These are phyloP conservation scores for Musca domestica DNA, from an alignment of 1,140 invertebrate species.

Conservation along the genomic window DNA sequence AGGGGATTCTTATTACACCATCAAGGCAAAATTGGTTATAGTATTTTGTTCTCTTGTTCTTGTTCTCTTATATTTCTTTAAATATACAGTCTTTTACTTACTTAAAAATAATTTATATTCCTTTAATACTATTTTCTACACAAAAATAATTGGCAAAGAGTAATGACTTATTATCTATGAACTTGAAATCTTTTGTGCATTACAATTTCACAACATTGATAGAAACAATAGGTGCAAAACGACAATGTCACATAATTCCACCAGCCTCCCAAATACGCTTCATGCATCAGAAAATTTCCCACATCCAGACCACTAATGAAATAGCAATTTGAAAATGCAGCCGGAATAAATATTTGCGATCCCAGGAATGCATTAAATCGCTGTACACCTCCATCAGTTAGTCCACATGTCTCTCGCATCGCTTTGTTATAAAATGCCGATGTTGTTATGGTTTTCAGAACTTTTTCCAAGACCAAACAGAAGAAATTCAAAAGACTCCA, in stretches of 20 bases:
- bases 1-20: no score
- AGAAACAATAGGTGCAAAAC: conserved; percentile 49
- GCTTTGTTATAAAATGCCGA: conserved; percentile 48
- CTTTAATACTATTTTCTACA: no score
- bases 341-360: conserved; percentile 71
- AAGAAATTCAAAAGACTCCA: conserved; percentile 83
- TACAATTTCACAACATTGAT: conserved; percentile 47
- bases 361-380: conserved; percentile 30
- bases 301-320: conserved; percentile 75
- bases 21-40: no score
- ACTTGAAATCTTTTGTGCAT: background rate
- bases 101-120: no score
- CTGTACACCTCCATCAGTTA: conserved; percentile 12
- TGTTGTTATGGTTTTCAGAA: conserved; percentile 55
- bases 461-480: conserved; percentile 70
- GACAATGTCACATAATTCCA: conserved; percentile 43
- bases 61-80: no score
- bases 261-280: conserved; percentile 54
- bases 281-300: conserved; percentile 64
- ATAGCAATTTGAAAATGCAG: conserved; percentile 81
- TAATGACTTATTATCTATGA: no score
- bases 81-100: no score
- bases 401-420: conserved; percentile 2
- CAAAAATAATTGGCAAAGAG: no score
- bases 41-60: no score